Conservation (phyloP, 1,140 invertebrate species). For the Lineus longissimus region DNA sequence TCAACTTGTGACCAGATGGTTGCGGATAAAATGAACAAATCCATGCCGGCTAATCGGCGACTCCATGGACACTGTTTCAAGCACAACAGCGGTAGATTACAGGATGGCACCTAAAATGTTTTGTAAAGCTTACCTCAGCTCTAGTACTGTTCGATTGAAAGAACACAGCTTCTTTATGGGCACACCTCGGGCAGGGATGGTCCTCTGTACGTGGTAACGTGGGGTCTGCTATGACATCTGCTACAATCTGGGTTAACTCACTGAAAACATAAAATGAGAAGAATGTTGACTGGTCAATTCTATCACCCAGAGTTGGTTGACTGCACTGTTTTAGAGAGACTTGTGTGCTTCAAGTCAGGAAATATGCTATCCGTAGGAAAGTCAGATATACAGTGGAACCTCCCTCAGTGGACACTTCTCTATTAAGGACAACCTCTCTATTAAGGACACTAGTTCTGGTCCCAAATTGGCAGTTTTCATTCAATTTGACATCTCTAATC, state of each 20-base stretch:
- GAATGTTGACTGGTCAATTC: background rate
- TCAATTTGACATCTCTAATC: too few relatives aligned
- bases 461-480: too few relatives aligned
- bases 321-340: background rate
- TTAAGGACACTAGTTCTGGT: too few relatives aligned
- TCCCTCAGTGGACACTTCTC: too few relatives aligned
- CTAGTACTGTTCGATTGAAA: constrained; percentile 91
- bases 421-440: too few relatives aligned
- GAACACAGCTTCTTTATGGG: constrained; percentile 86
- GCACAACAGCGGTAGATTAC: too few relatives aligned
- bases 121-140: constrained; percentile 66
- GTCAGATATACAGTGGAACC: too few relatives aligned
- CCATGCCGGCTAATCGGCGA: too few relatives aligned
- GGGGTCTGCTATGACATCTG: constrained; percentile 96
- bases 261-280: constrained; percentile 56
- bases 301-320: background rate
- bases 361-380: constrained; percentile 12
- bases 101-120: background rate
- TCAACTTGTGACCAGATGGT: too few relatives aligned
- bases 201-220: constrained; percentile 96
- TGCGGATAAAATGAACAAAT: too few relatives aligned
- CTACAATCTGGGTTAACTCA: constrained; percentile 95
- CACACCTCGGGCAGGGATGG: constrained; percentile 95
- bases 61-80: too few relatives aligned
- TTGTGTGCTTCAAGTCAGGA: constrained; percentile 5